Evolutionary conservation across 2,888 invertebrate genomes (phyloP).

Genomic region (Melanchra persicariae): DNA sequence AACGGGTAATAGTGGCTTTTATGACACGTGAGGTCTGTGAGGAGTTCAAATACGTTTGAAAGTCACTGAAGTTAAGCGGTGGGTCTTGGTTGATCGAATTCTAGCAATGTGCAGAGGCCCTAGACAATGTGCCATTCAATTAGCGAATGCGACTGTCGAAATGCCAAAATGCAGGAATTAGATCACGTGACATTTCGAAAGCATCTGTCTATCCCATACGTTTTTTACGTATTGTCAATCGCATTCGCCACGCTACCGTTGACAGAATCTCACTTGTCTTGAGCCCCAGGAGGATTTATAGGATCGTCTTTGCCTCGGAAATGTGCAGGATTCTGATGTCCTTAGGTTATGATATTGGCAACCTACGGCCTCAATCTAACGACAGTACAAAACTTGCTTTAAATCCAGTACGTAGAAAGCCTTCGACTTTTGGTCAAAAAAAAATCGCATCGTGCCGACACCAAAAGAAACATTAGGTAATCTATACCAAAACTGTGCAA

Average conservation of each 20-base stretch:
- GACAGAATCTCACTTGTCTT: too few relatives aligned
- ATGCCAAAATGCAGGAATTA: too few relatives aligned
- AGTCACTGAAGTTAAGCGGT: too few relatives aligned
- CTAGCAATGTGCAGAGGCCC: too few relatives aligned
- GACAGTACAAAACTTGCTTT: background rate
- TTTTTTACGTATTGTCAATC: too few relatives aligned
- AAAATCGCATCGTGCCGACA: background rate
- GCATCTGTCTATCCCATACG: too few relatives aligned
- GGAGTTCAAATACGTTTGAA: background rate
- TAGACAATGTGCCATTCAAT: too few relatives aligned
- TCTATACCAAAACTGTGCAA: constrained; percentile 14
- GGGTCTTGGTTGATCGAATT: too few relatives aligned
- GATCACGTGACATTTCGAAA: too few relatives aligned
- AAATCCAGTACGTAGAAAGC: background rate
- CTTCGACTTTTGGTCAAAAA: background rate
- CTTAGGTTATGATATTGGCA: background rate
- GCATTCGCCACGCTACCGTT: too few relatives aligned
- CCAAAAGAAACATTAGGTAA: constrained; percentile 14
- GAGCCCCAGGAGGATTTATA: background rate
- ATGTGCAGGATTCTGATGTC: background rate
- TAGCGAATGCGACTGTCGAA: too few relatives aligned
- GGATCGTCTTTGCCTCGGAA: background rate
- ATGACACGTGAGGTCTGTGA: background rate
- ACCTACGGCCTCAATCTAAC: background rate
- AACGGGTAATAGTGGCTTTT: background rate